Conservation (phyloP, 2,888 invertebrate genomes). For the Crocallis elinguaria region DNA sequence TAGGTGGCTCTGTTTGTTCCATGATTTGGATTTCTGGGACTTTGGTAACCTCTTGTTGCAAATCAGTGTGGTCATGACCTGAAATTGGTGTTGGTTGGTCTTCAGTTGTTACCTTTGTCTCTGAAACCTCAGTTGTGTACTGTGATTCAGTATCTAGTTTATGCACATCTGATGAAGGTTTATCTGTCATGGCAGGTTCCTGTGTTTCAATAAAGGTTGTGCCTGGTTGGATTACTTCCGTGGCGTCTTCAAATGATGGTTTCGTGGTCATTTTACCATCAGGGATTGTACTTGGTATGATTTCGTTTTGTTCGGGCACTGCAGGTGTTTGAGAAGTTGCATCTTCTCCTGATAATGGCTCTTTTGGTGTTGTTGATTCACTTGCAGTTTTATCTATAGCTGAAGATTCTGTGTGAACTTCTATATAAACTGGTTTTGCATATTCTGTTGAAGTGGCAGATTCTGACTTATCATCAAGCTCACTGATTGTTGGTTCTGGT, state of each 20-base stretch:
- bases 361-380: conserved; percentile 4
- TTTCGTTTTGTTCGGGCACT: conserved; percentile 5
- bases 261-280: conserved; percentile 2
- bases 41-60: conserved; percentile 7
- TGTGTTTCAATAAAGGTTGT: conserved; percentile 7
- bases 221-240: conserved; percentile 6
- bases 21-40: conserved; percentile 11
- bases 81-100: neutral
- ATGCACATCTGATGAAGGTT: conserved; percentile 1
- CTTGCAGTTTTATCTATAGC: neutral
- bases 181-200: conserved; percentile 11
- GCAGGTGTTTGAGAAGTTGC: conserved; percentile 1
- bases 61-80: conserved; percentile 6
- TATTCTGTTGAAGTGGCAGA: conserved; percentile 13
- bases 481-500: conserved; percentile 12
- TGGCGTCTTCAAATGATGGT: conserved; percentile 2
- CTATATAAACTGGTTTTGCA: conserved; percentile 11
- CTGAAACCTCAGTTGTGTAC: conserved; percentile 12
- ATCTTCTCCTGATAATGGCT: neutral
- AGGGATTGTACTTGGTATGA: conserved; percentile 12
- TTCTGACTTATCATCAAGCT: conserved; percentile 9
- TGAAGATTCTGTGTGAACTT: conserved; percentile 3
- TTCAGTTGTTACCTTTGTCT: conserved; percentile 2
- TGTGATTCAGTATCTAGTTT: conserved; percentile 16
- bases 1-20: conserved; percentile 14